These are phyloP conservation scores for Sceloporus undulatus DNA, from an alignment of 2,113 vertebrate species.

Conservation along the genomic window DNA sequence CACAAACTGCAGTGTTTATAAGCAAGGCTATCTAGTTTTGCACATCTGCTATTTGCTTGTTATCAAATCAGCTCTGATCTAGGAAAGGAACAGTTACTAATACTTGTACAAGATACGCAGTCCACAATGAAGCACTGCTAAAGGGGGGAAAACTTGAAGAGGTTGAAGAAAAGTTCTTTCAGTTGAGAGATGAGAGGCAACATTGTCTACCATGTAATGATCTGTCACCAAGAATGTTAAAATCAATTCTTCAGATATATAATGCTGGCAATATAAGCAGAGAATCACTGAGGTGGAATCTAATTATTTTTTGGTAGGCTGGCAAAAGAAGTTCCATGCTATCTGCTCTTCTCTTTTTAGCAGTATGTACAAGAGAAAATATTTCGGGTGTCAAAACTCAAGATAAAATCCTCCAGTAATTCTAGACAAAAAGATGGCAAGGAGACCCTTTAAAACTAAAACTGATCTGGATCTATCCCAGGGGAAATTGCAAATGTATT, in stretches of 20 bases:
- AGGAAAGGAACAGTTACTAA: not conserved
- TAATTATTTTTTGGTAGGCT: constrained; percentile 4
- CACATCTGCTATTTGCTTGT: not conserved
- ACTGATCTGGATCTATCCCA: not conserved
- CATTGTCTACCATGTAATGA: not conserved
- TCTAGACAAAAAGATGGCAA: not conserved
- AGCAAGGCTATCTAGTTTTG: not conserved
- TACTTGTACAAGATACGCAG: not conserved
- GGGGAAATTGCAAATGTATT: not conserved
- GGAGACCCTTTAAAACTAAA: not conserved
- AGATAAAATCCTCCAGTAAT: not conserved
- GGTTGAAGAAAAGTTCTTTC: not conserved
- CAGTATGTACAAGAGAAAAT: not conserved
- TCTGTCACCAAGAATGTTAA: not conserved
- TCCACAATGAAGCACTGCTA: not conserved
- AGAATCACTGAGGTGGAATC: not conserved
- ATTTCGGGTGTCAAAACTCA: not conserved
- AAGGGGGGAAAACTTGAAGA: not conserved
- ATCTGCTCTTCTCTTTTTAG: not conserved
- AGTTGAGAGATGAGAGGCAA: not conserved
- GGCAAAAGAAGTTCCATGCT: not conserved
- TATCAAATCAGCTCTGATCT: not conserved
- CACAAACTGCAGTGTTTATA: not conserved
- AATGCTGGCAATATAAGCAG: not conserved
- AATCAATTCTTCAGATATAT: not conserved